These are phyloP conservation scores for Thymelicus acteon DNA, from an alignment of 2,888 invertebrate species.

Conservation along the genomic window DNA sequence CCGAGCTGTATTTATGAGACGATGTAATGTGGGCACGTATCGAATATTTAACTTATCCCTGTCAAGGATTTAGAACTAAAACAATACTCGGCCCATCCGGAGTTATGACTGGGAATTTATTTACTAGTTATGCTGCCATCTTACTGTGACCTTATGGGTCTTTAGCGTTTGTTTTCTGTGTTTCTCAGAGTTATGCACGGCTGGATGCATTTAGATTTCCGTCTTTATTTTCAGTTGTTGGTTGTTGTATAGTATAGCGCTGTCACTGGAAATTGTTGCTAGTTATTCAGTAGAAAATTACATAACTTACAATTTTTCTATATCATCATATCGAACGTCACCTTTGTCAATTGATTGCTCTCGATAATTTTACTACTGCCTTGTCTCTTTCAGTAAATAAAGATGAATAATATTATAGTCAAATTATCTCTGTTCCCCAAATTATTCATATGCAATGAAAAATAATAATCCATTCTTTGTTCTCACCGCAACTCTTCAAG, in stretches of 20 bases:
- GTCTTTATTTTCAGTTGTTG: not conserved
- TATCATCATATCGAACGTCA: too few relatives aligned
- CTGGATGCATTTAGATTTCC: not conserved
- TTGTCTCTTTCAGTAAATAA: too few relatives aligned
- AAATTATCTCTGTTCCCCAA: not conserved
- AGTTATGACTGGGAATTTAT: slow-evolving; percentile 38
- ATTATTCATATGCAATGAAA: not conserved
- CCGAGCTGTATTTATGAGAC: slow-evolving; percentile 49
- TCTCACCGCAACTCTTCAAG: not conserved
- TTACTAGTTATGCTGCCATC: slow-evolving; percentile 32
- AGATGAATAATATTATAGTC: too few relatives aligned
- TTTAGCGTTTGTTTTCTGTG: slow-evolving; percentile 19
- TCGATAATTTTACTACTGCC: too few relatives aligned
- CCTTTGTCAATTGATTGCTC: too few relatives aligned
- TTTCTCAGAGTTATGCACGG: slow-evolving; percentile 27
- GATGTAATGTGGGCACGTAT: slow-evolving; percentile 52
- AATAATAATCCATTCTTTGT: not conserved
- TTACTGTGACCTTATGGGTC: slow-evolving; percentile 36
- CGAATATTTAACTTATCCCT: slow-evolving; percentile 51
- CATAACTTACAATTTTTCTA: too few relatives aligned
- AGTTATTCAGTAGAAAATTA: too few relatives aligned
- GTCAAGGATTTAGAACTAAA: slow-evolving; percentile 39
- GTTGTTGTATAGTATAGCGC: too few relatives aligned
- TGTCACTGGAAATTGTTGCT: too few relatives aligned
- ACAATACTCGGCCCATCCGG: slow-evolving; percentile 32